phyloP scores from a whole-genome alignment of 2,797 vertebrate species.

The Enteromius treurensis region DNA sequence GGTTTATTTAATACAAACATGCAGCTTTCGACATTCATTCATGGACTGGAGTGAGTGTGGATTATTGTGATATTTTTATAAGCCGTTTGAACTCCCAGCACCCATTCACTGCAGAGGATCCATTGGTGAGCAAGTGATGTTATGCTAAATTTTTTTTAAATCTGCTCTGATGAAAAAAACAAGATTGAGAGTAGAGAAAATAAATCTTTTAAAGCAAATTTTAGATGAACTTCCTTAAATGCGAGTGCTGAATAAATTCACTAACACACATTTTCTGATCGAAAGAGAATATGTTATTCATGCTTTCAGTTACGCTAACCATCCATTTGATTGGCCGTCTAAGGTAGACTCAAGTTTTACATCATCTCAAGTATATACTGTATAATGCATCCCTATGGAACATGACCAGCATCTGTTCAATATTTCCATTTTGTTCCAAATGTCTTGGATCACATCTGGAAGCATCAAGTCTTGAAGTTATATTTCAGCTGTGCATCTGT shows the following conservation, averaged over 20 bases:
- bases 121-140: neutral
- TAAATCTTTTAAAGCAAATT: neutral
- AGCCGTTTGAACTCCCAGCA: neutral
- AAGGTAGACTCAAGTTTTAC: neutral
- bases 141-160: neutral
- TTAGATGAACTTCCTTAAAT: neutral
- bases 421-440: constrained; percentile 24
- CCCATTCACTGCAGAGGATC: neutral
- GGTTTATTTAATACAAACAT: neutral
- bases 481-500: constrained; percentile 34
- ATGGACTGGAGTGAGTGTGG: neutral
- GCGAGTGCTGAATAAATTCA: neutral
- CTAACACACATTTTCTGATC: neutral
- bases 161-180: neutral
- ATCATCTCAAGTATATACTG: constrained; percentile 9
- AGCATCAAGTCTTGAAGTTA: neutral
- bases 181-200: neutral
- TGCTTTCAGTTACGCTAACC: neutral
- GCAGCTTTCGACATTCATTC: neutral
- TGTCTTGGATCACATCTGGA: constrained; percentile 43
- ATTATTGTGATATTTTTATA: neutral
- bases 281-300: neutral
- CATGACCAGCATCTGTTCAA: constrained; percentile 35
- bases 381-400: constrained; percentile 34
- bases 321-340: neutral